Conservation (phyloP, 2,797 vertebrate species). For the Poeciliopsis infans region DNA sequence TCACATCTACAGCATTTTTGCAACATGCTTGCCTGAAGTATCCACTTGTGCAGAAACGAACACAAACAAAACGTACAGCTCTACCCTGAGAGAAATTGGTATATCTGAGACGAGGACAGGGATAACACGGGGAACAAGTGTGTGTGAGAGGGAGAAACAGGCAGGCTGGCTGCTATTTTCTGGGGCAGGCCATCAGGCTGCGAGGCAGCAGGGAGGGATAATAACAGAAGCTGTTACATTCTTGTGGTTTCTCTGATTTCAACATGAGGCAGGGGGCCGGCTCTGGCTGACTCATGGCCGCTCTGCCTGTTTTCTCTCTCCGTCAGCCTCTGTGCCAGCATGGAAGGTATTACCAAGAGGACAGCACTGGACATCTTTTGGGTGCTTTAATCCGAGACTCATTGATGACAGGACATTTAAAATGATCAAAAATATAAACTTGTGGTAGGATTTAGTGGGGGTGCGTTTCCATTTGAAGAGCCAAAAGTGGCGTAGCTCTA, state of each 20-base stretch:
- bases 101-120: conserved; percentile 45
- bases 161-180: conserved; percentile 62
- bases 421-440: conserved; percentile 33
- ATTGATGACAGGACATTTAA: conserved; percentile 39
- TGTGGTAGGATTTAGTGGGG: conserved; percentile 28
- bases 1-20: neutral
- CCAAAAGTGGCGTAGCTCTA: conserved; percentile 8
- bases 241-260: conserved; percentile 82
- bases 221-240: conserved; percentile 82
- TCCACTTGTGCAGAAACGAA: conserved; percentile 23
- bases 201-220: conserved; percentile 72
- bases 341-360: conserved; percentile 43
- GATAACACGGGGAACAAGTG: conserved; percentile 17
- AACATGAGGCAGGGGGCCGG: conserved; percentile 70
- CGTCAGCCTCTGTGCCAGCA: conserved; percentile 39
- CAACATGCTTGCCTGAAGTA: conserved; percentile 1
- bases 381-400: conserved; percentile 54
- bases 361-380: conserved; percentile 59
- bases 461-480: neutral
- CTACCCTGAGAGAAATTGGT: conserved; percentile 39
- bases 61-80: conserved; percentile 42
- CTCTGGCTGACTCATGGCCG: conserved; percentile 64
- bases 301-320: conserved; percentile 33
- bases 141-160: conserved; percentile 33
- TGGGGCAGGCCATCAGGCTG: conserved; percentile 69